Percentiles rank a stretch among this genome's conserved stretches.
phyloP scores from a whole-genome alignment of 2,888 invertebrate genomes.

The Zaprionus bogoriensis region DNA sequence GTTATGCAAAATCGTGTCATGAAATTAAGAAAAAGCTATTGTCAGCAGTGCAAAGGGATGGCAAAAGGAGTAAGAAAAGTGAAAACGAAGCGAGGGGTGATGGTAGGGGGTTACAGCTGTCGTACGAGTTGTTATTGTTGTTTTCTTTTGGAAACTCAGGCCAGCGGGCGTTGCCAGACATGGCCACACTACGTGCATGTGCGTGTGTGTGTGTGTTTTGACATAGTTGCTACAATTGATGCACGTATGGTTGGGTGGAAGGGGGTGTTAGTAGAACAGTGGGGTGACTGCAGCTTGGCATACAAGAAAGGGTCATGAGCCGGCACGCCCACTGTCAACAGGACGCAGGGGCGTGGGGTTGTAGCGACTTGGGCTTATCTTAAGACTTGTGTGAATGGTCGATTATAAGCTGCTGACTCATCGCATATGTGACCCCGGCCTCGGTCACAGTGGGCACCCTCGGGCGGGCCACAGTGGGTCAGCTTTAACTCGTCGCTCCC shows the following conservation, averaged over 20 bases:
- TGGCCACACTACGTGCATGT: slow-evolving; percentile 21
- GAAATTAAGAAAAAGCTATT: slow-evolving; percentile 28
- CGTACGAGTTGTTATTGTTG: not conserved
- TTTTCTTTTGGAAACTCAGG: slow-evolving; percentile 15
- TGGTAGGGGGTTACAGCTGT: not conserved
- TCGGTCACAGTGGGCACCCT: not conserved
- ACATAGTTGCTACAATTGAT: slow-evolving; percentile 46
- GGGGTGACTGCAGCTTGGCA: slow-evolving; percentile 11
- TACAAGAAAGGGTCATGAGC: slow-evolving; percentile 37
- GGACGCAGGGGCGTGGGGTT: not conserved
- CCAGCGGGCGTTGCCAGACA: slow-evolving; percentile 35
- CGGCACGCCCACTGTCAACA: not conserved
- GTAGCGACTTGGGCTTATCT: slow-evolving; percentile 31
- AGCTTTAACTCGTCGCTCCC: slow-evolving; percentile 28
- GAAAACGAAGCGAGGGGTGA: not conserved
- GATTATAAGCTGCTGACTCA: slow-evolving; percentile 57
- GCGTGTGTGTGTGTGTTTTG: slow-evolving; percentile 14
- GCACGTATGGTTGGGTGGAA: slow-evolving; percentile 13
- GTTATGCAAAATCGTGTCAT: slow-evolving; percentile 36
- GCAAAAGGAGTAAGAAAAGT: too few species aligned
- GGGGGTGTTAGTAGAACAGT: not conserved
- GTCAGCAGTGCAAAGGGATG: slow-evolving; percentile 3
- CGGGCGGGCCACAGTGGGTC: slow-evolving; percentile 17
- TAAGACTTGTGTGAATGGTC: slow-evolving; percentile 36
- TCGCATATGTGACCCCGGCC: slow-evolving; percentile 33